Percentiles rank a stretch among this genome's conserved stretches.
Conservation (phyloP, 2,113 vertebrate species). For the Strix aluco region DNA sequence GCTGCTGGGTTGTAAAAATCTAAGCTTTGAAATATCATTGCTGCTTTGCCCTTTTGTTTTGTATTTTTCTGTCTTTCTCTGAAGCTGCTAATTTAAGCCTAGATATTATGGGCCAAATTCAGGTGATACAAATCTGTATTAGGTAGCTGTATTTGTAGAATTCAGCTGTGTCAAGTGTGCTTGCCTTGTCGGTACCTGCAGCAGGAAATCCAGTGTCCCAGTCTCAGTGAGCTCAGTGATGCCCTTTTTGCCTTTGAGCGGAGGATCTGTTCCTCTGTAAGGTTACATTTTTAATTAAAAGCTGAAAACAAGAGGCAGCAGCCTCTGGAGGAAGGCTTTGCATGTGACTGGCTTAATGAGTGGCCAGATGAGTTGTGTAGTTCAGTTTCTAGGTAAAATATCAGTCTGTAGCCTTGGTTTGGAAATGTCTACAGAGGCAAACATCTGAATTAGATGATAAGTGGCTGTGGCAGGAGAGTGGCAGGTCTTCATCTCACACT, state of each 20-base stretch:
- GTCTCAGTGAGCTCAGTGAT: neutral
- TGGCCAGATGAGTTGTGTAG: neutral
- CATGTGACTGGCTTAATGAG: conserved; percentile 14
- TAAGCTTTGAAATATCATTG: neutral
- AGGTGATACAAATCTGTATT: neutral
- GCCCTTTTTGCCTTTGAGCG: neutral
- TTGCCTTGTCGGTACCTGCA: neutral
- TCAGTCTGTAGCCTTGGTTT: neutral
- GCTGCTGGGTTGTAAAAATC: neutral
- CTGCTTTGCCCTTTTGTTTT: neutral
- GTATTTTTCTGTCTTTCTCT: neutral
- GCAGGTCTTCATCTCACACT: conserved; percentile 43
- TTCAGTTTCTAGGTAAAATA: conserved; percentile 10
- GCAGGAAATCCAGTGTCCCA: neutral
- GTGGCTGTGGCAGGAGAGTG: conserved; percentile 49
- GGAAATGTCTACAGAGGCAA: conserved; percentile 33
- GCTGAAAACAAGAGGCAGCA: neutral
- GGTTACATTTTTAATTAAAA: conserved; percentile 62
- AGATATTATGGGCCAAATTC: neutral
- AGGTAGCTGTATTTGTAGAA: neutral
- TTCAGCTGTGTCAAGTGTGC: neutral
- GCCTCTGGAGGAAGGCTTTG: conserved; percentile 7
- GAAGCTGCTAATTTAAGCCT: neutral
- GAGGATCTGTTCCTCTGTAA: neutral
- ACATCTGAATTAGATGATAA: conserved; percentile 42